Conservation (phyloP, 2,113 vertebrate genomes). For the Cygnus atratus region DNA sequence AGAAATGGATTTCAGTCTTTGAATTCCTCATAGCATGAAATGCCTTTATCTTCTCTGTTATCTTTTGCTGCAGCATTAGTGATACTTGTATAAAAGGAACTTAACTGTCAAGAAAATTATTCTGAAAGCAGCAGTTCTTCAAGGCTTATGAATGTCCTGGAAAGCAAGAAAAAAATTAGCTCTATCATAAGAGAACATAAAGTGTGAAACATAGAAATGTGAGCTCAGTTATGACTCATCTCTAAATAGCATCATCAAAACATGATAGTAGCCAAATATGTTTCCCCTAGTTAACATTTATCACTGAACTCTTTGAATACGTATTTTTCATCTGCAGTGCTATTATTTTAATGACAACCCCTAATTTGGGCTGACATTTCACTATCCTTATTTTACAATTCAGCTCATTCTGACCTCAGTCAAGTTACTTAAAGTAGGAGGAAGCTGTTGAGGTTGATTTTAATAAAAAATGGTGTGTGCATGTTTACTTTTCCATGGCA, state of each 20-base stretch:
- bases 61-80: neutral
- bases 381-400: neutral
- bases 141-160: neutral
- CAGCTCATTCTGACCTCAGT: conserved; percentile 3
- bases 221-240: neutral
- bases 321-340: neutral
- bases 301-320: neutral
- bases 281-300: neutral
- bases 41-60: neutral
- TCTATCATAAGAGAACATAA: neutral
- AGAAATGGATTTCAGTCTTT: neutral
- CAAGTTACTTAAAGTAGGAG: neutral
- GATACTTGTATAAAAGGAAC: neutral
- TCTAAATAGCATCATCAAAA: neutral
- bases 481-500: neutral
- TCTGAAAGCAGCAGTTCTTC: neutral
- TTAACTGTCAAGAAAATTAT: neutral
- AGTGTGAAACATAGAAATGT: neutral
- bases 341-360: conserved; percentile 4
- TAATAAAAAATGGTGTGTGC: neutral
- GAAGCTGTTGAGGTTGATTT: neutral
- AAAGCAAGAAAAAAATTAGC: neutral
- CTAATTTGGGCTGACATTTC: conserved; percentile 22
- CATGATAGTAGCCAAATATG: neutral
- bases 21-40: neutral